Conservation (phyloP, 35 echinoderm and acorn worm genomes). For the Ptychodera flava region DNA sequence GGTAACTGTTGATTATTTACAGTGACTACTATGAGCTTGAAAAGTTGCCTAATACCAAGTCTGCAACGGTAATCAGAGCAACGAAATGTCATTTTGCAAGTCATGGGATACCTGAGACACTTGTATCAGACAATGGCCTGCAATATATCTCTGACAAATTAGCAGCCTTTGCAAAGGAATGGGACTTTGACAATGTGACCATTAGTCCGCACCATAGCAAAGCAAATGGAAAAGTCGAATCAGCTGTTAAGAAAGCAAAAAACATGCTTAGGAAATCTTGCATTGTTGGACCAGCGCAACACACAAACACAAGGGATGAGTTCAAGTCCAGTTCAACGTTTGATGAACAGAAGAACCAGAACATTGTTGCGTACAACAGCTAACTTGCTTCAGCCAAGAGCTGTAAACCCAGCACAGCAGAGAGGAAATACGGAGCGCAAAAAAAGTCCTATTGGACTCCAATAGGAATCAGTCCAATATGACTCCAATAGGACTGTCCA, state of each 20-base stretch:
- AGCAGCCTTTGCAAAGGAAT: too few species aligned
- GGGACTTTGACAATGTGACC: too few species aligned
- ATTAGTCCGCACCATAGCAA: neutral
- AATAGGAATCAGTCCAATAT: too few species aligned
- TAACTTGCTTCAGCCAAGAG: too few species aligned
- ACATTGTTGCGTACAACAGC: constrained; percentile 34
- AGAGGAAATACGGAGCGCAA: too few species aligned
- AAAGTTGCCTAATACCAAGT: constrained; percentile 14
- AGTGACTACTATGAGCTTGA: constrained; percentile 43
- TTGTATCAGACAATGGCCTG: constrained; percentile 65
- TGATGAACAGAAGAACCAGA: constrained; percentile 44
- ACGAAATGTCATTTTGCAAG: constrained; percentile 35
- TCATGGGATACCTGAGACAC: constrained; percentile 47
- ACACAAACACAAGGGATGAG: constrained; percentile 46
- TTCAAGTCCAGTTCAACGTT: constrained; percentile 41
- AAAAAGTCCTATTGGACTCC: too few species aligned
- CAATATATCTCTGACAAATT: constrained; percentile 54
- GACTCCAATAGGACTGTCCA: too few species aligned
- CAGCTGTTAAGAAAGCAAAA: neutral
- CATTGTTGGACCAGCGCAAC: constrained; percentile 50
- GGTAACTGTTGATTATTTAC: constrained; percentile 34
- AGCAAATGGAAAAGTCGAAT: neutral
- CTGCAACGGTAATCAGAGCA: constrained; percentile 7
- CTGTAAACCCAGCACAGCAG: too few species aligned
- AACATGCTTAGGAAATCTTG: constrained; percentile 8